Percentiles rank a stretch among this genome's conserved stretches.
Evolutionary conservation across 1,140 invertebrate species (phyloP).

Genomic region (Bombus confusus): DNA sequence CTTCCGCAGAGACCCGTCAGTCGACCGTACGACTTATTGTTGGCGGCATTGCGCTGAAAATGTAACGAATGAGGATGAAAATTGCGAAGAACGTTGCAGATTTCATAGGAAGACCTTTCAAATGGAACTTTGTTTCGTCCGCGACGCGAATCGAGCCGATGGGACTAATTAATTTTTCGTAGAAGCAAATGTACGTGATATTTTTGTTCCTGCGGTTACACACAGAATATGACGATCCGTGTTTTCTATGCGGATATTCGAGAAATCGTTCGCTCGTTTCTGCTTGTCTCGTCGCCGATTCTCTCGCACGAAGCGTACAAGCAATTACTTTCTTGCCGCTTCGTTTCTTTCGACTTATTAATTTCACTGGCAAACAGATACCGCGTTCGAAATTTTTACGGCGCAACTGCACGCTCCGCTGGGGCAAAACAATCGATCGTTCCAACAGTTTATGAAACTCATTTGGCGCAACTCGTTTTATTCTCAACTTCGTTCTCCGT

Average conservation of each 20-base stretch:
- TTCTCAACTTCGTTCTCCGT: background rate
- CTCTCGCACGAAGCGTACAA: background rate
- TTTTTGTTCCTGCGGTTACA: background rate
- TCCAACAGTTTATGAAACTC: background rate
- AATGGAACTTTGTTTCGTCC: background rate
- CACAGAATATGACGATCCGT: too few relatives aligned
- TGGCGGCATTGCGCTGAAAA: background rate
- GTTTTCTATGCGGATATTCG: background rate
- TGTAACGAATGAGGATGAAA: background rate
- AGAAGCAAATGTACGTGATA: background rate
- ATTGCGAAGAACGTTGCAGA: background rate
- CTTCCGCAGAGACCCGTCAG: background rate
- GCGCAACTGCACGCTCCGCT: background rate
- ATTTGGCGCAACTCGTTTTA: background rate
- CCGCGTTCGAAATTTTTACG: background rate
- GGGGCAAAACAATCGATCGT: background rate
- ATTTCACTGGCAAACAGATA: background rate
- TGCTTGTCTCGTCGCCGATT: background rate
- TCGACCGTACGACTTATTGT: background rate
- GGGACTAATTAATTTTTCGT: background rate
- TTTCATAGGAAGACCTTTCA: background rate
- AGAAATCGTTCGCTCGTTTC: background rate
- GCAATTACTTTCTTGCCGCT: background rate
- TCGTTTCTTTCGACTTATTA: background rate
- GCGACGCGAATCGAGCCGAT: background rate